These are phyloP conservation scores for Margarornis squamiger DNA, from an alignment of 2,797 vertebrate species.

Conservation along the genomic window DNA sequence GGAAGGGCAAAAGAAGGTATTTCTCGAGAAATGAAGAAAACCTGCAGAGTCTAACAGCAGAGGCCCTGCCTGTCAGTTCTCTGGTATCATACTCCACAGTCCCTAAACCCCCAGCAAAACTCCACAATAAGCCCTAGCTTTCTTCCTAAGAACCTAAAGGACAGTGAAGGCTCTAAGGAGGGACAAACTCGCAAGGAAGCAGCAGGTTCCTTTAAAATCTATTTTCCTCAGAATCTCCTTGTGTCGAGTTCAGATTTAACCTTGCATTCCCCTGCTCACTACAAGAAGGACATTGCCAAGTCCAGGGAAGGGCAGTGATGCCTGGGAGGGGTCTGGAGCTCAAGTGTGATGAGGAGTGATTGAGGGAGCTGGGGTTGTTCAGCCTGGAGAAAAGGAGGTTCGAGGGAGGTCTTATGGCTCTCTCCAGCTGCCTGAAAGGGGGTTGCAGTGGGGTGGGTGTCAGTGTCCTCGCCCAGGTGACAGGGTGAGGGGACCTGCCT, in stretches of 20 bases:
- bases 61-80: neutral
- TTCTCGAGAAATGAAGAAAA: neutral
- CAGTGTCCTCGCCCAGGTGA: neutral
- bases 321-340: neutral
- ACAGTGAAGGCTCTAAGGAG: neutral
- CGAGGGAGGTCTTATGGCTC: neutral
- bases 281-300: neutral
- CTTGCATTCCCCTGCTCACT: neutral
- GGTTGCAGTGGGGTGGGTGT: too few species aligned
- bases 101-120: neutral
- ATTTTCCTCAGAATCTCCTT: neutral
- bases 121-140: neutral
- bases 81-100: neutral
- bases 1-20: neutral
- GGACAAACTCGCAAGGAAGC: neutral
- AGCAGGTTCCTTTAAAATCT: neutral
- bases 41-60: neutral
- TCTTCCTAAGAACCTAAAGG: neutral
- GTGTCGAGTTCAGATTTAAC: neutral
- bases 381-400: neutral
- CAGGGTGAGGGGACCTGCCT: neutral
- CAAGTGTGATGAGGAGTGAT: neutral
- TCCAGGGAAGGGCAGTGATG: neutral
- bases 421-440: neutral
- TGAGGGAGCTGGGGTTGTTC: neutral